Base-by-base conservation (phyloP, 2,113 vertebrate species). In the Copsychus sechellarum region DNA sequence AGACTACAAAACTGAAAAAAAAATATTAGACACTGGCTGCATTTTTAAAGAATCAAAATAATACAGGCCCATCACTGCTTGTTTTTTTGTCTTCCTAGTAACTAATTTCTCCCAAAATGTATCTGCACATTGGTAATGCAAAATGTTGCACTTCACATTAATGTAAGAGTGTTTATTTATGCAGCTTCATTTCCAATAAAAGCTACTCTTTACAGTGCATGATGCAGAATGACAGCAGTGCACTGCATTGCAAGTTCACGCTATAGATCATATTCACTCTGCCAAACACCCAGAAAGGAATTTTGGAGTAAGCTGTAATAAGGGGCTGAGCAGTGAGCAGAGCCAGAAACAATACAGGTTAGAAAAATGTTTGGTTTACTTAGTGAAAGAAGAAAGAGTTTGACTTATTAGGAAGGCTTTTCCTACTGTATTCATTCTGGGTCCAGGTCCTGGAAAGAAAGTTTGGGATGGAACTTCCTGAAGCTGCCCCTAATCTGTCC, bases 301-400 rank as follows among this genome's bases (percentile, higher is more conserved):
- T 96, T 95, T 95, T 94, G 95, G 93, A 97, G 70, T 92, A 93
- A 93, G 93, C 82, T 66, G 31, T 86, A 96, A 82, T 82, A 95
- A 94, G 86, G 92, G 86, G 53, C 81, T 95, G 88, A 88, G 88
- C 16, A 2, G 42, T 61, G 70, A 96, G 84, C 12, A 5, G 94
- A 96, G 96, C 95, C 96, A 97, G 97, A 95, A 96, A 97, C 95
- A 97, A 95, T 95, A 96, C 81, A 95, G 78, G 94, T 97, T 97
- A 97, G 93, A 96, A 97, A 96, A 97, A 97, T 97, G 86, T 95
- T 97, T 97, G 91, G 12, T 96, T 97, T 97, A 95, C 82, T 97
- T 93, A 95, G 93, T 90, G 87, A 92, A 95, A 96, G 79, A 97
- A 96, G 95, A 97, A 97, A 91, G 84, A 94, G 54, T 90, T 95